These are phyloP conservation scores for Sinocyclocheilus anophthalmus DNA, from an alignment of 2,113 vertebrate species.

Conservation along the genomic window DNA sequence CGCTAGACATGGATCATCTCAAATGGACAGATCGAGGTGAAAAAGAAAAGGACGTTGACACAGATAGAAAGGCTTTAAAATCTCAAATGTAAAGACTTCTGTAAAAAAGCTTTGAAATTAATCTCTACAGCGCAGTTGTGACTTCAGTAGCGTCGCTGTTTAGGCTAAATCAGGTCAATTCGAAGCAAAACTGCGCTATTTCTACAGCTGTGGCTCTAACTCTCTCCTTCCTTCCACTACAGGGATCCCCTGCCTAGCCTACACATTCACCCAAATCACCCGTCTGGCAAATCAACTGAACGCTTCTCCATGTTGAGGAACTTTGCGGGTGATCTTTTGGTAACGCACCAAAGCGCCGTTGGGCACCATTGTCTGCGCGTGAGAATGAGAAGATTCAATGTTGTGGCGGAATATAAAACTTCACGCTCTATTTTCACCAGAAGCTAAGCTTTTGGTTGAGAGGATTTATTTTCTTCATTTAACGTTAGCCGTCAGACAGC, in stretches of 20 bases:
- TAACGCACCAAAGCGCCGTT: neutral
- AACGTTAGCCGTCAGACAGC: neutral
- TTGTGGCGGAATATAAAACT: neutral
- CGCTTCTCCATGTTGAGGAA: neutral
- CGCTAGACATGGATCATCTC: neutral
- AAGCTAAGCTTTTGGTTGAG: neutral
- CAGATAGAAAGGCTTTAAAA: too few relatives aligned
- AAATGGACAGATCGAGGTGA: neutral
- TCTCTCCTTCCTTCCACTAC: too few relatives aligned
- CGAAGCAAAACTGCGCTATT: too few relatives aligned
- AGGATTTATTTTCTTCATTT: neutral
- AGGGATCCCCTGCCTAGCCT: neutral
- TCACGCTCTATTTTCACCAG: neutral
- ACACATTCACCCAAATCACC: neutral
- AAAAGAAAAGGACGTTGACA: neutral
- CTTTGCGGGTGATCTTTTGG: neutral
- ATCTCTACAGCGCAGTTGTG: neutral
- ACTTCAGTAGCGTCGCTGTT: neutral
- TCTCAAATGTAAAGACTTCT: neutral
- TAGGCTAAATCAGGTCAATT: neutral
- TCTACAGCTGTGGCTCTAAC: neutral
- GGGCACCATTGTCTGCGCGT: neutral
- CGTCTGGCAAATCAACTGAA: neutral
- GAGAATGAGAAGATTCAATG: neutral
- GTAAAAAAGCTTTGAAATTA: neutral